Base-by-base conservation (phyloP, 1,140 invertebrate genomes). In the Tetramorium simillimum region DNA sequence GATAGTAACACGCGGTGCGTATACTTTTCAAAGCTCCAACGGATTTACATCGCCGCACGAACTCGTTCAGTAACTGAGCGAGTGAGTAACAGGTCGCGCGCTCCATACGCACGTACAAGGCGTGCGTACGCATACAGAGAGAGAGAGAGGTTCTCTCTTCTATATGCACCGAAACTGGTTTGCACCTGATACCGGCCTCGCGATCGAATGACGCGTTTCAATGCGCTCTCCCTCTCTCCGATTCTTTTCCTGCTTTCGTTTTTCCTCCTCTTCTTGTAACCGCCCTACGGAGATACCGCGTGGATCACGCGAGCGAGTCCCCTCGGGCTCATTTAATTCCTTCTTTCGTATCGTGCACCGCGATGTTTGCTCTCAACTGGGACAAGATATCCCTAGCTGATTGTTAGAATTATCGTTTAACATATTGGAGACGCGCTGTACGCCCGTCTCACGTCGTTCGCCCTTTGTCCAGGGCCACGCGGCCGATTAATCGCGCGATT, bases 161-260 rank as follows among this genome's bases (percentile, higher is more conserved):
- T 89, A 67, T 86, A 88, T 90, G 90, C 90, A 88, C 87, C 87
- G 87, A 93, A 95, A 95, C 94, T 93, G 94, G 94, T 95, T 95
- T 95, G 94, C 94, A 95, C 94, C 94, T 95, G 94, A 95, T 94
- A 94, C 94, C 91, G 86, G 86, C 89, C 87, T 92, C 88, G 92
- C 90, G 93, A 95, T 95, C 94, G 92, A 94, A 94, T 95, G 94
- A 95, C 94, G 94, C 93, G 91, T 93, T 94, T 94, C 93, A 94
- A 94, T 94, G 93, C 93, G 73, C 72, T 90, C 87, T 46, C 69
- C 62, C 86, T 91, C 67, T 69, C 86, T 24, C 86, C 81, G 75
- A 80, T 72, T 77, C 75, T 87, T 24, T 51, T 87, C 18, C 18
- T 72, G 21, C 85, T 86, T 86, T 78, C 90, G 77, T 81, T 60